Percentiles rank a stretch among this genome's conserved stretches.
Conservation (phyloP, 2,888 invertebrate genomes). For the Leucoptera coffeella region DNA sequence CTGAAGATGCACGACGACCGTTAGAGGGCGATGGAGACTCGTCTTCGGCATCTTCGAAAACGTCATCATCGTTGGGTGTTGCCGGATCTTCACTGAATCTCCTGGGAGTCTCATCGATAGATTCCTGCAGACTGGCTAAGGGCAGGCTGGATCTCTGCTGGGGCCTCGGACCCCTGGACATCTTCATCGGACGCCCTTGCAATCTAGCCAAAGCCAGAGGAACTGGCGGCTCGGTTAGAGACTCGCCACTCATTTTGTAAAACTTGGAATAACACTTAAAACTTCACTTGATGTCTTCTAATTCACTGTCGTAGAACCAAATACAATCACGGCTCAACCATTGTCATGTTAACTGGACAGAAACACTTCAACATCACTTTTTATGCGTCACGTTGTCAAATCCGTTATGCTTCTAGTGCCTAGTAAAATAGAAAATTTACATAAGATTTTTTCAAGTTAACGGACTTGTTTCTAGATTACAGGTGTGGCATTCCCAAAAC, state of each 20-base stretch:
- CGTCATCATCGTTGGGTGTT: constrained; percentile 29
- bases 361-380: constrained; percentile 1
- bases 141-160: constrained; percentile 29
- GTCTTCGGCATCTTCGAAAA: constrained; percentile 23
- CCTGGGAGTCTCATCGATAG: constrained; percentile 32
- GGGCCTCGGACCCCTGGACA: constrained; percentile 20
- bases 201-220: constrained; percentile 35
- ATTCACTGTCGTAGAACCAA: constrained; percentile 11
- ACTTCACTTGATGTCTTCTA: constrained; percentile 15
- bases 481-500: constrained; percentile 3
- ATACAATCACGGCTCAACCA: constrained; percentile 24
- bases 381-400: neutral
- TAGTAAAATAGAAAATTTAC: constrained; percentile 1
- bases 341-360: constrained; percentile 13
- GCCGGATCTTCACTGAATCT: constrained; percentile 31
- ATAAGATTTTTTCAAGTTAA: neutral
- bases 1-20: constrained; percentile 38
- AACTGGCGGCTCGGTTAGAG: constrained; percentile 42
- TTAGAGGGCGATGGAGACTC: constrained; percentile 19
- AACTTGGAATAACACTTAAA: constrained; percentile 14
- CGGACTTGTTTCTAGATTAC: neutral
- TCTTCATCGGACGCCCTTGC: constrained; percentile 20
- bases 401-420: constrained; percentile 1
- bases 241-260: constrained; percentile 39
- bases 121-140: constrained; percentile 38